Base-by-base conservation (phyloP, 2,113 vertebrate species). In the Peucedramus taeniatus region DNA sequence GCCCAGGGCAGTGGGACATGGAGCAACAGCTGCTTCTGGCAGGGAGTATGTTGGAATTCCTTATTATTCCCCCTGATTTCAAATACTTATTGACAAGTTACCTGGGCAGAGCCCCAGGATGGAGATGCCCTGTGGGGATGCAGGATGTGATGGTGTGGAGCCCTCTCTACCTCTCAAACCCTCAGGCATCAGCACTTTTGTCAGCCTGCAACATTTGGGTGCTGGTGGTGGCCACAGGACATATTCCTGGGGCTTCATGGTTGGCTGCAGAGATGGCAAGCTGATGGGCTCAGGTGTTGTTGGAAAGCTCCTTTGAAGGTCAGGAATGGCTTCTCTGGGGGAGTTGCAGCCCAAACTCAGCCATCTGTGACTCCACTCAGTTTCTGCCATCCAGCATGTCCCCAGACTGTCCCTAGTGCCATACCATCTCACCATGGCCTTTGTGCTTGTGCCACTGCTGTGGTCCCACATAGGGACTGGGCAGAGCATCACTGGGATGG, bases 391-490 rank as follows among this genome's bases (percentile, higher is more conserved):
- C 59, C 59, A 17, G 33, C 51, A 42, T 23, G 1, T 74, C 60
- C 77, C 77, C 42, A 37, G 1, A 68, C 68, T 89, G n/a, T 77
- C n/a, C 72, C 74, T 23, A 3, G 4, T 19, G 68, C 51, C 70
- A 6, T 3, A 15, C 7, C 50, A 33, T 15, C 85, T n/a, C 1
- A 0, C 39, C 6, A 5, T 23, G 79, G 56, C n/a, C 10, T 4
- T 13, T 10, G 7, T 13, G 61, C 49, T 50, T 0, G 0, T 35
- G 24, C 13, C 42, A 13, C 18, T 9, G 3, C 65, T 27, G 28
- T 9, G 15, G 40, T 8, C 3, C 6, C 27, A 2, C 4, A 7
- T 0, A 1, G 40, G 54, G 10, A 26, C 12, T 1, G 15, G 61
- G 39, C 24, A 76, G 53, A 63, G 37, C 60, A 9, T 15, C 11